Evolutionary conservation across 2,797 vertebrate species (phyloP), one percentile per base, ranked within the genome.

Genomic region (Lacerta agilis): DNA sequence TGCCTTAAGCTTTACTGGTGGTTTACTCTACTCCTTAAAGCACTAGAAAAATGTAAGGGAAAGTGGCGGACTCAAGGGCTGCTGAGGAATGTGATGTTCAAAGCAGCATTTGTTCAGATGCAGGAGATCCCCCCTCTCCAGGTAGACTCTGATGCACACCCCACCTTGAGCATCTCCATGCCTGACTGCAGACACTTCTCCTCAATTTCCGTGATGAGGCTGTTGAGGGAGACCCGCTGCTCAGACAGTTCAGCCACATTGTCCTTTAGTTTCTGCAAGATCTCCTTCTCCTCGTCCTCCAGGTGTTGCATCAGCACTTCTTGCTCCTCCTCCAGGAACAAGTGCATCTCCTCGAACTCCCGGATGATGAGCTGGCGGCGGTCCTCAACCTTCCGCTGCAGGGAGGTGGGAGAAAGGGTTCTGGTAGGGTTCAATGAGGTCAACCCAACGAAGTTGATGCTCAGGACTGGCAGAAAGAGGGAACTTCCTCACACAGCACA

Each of bases 271-370:
- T 97, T 97, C 92, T 98, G 98, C 85, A 98, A 96, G 93, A 98
- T 98, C 38, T 98, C 95, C 0, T 97, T 96, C 86, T 98, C 98
- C 93, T 98, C 98, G 0, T 98, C 98, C 95, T 98, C 98, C 92
- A 99, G 97, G 83, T 98, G 97, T 78, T 97, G 97, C 91, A 98
- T 97, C 91, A 99, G 94, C 72, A 98, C 92, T 92, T 97, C 98
- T 96, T 98, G 98, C 87, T 98, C 98, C 91, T 98, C 98, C 90
- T 98, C 98, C 78, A 99, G 96, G 87, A 98, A 97, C 95, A 97
- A 97, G 91, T 98, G 98, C 85, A 99, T 96, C 94, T 99, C 98
- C 64, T 98, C 98, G 93, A 98, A 98, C 94, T 98, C 98, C 82
- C 96, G 97, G 85, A 98, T 95, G 7, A 98, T 98, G 61, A 98